Base-by-base conservation (phyloP, 2,797 vertebrate genomes). In the Neomorphus geoffroyi region DNA sequence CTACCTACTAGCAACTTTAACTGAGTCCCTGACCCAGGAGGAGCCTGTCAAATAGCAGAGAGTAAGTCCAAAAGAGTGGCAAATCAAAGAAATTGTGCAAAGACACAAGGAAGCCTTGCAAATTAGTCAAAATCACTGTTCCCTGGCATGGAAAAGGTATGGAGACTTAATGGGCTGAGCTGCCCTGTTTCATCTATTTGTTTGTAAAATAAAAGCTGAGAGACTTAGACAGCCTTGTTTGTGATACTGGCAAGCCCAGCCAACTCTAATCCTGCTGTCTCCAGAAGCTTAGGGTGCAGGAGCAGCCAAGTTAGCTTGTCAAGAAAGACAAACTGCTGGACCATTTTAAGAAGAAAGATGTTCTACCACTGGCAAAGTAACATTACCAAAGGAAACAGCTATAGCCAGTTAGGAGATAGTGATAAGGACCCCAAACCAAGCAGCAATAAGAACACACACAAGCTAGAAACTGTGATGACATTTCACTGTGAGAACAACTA, bases 391-490 rank as follows among this genome's bases (percentile, higher is more conserved):
- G 28, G 39, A 48, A 69, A 50, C 18, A 67, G 35, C 27, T 45
- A 3, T 41, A 37, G 28, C 7, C 51, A 74, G n/a, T 24, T 8
- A 24, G 48, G 65, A 58, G n/a, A 51, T 1, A 13, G 35, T 6
- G 26, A 43, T 22, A 45, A 66, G 79, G 58, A 18, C 11, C 24
- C 30, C 45, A 73, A 88, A 79, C 2, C 23, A 37, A 64, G 43
- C 19, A 80, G 30, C 26, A 33, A 35, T 13, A 37, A 45, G 28
- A 82, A 54, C 10, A 37, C 0, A 1, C 13, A 45, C 12, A 28
- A 27, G 24, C 22, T 28, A 10, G 23, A 41, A 41, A 41, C 10
- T 0, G 5, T 16, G 24, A 53, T 32, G 19, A 17, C 0, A 0
- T 57, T 64, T 60, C 53, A 30, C 10, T 5, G 35, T 11, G 11